Percentiles rank a stretch among this genome's conserved stretches.
Evolutionary conservation across 2,797 vertebrate genomes (phyloP).

Genomic region (Pipistrellus kuhlii): DNA sequence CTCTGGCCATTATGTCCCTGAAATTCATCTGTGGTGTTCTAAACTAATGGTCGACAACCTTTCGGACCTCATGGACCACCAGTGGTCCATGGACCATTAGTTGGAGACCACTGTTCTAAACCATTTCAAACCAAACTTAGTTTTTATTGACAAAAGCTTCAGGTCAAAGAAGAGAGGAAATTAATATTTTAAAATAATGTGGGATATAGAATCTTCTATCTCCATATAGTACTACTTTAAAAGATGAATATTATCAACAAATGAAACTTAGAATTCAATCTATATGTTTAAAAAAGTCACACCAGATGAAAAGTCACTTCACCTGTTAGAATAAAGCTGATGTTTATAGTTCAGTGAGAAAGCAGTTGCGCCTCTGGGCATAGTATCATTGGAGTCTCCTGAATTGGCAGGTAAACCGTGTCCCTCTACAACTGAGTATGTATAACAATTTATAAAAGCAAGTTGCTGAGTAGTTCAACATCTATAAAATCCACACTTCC

Average conservation of each 20-base stretch:
- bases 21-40: slow-evolving; percentile 33
- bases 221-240: neutral
- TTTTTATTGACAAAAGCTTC: slow-evolving; percentile 17
- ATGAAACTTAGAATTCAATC: neutral
- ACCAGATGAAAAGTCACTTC: neutral
- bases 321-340: neutral
- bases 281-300: neutral
- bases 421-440: neutral
- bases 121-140: slow-evolving; percentile 40
- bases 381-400: neutral
- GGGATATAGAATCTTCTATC: neutral
- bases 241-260: neutral
- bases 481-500: neutral
- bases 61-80: too few species aligned
- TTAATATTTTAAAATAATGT: neutral
- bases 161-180: neutral
- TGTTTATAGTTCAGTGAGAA: slow-evolving; percentile 48
- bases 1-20: neutral
- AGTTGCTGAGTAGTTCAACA: neutral
- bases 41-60: too few species aligned
- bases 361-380: neutral
- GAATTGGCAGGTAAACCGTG: neutral
- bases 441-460: neutral
- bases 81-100: too few species aligned
- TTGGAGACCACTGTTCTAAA: neutral